Base-by-base conservation (phyloP, 1,140 invertebrate species). In the Oedothorax gibbosus region DNA sequence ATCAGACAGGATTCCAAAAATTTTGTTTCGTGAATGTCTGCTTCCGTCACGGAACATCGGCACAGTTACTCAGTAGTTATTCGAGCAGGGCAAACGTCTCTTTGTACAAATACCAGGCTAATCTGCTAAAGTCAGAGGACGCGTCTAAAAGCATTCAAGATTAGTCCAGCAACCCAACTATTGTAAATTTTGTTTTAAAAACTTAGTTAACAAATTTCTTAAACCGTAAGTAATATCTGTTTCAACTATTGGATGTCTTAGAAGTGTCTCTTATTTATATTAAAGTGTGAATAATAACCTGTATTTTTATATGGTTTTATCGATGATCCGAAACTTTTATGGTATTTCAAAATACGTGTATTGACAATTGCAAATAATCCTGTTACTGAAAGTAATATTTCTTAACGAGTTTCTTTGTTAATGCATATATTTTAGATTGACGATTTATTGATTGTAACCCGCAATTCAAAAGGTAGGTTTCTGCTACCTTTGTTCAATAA, bases 391-490 rank as follows among this genome's bases (percentile, higher is more conserved):
- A 60, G 11, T 54, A 54, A 66, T 11, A 57, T 21, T 79, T 20
- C 11, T 49, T 77, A 14, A 68, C 68, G 77, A 79, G 57, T 79
- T 54, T 68, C 50, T 9, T 75, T 65, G 49, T 68, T 68, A 60
- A 57, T 81, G 66, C 15, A 18, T 68, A 81, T 68, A 81, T 81
- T 81, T 71, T 69, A 81, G 66, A 56, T 64, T 71, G 56, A 54
- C 21, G 62, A 81, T 82, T 73, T 35, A 49, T 72, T 82, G 79
- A 82, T 82, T 82, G 79, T 82, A 82, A 82, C 69, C 79, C 79
- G 79, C 79, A 82, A 82, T 82, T 82, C 79, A 82, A 82, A 82
- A 82, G 79, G 79, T 82, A 82, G 79, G 56, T 51, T 72, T 82
- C 50, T 62, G 9, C 79, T 73, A 82, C 79, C 79, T 82, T 82